Conservation (phyloP, 2,888 invertebrate genomes). For the Ptychoptera albimana region DNA sequence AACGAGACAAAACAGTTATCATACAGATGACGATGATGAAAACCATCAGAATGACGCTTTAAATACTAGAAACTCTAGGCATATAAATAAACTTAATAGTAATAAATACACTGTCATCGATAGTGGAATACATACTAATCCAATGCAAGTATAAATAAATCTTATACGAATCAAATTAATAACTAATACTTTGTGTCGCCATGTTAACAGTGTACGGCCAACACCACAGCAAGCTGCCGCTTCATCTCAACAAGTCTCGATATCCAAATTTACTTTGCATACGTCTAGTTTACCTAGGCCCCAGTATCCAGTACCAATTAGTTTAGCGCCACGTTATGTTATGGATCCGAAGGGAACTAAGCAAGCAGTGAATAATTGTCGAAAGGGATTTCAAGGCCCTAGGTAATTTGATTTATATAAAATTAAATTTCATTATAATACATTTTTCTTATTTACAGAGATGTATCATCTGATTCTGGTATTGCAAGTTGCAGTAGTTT, state of each 20-base stretch:
- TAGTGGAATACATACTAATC: conserved; percentile 28
- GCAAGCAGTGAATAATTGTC: conserved; percentile 52
- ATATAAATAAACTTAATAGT: too few species aligned
- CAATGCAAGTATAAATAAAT: conserved; percentile 23
- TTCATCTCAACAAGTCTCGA: conserved; percentile 28
- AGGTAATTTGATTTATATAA: conserved; percentile 6
- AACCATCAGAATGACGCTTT: too few species aligned
- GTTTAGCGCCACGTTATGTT: conserved; percentile 33
- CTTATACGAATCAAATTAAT: background rate
- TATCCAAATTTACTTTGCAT: conserved; percentile 45
- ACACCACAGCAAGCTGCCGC: conserved; percentile 30
- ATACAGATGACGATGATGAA: background rate
- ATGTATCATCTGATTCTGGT: conserved; percentile 30
- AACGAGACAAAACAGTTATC: background rate
- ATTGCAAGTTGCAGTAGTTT: conserved; percentile 26
- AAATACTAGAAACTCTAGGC: too few species aligned
- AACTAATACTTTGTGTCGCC: background rate
- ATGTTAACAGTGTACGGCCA: conserved; percentile 21
- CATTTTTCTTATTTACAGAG: conserved; percentile 14
- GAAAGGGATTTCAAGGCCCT: conserved; percentile 29
- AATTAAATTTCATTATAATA: background rate
- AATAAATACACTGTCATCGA: conserved; percentile 21
- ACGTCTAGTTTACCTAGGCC: conserved; percentile 60
- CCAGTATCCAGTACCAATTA: conserved; percentile 43
- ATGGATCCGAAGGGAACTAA: conserved; percentile 56